phyloP scores from a whole-genome alignment of 1,140 invertebrate species.

The Caerostris extrusa region DNA sequence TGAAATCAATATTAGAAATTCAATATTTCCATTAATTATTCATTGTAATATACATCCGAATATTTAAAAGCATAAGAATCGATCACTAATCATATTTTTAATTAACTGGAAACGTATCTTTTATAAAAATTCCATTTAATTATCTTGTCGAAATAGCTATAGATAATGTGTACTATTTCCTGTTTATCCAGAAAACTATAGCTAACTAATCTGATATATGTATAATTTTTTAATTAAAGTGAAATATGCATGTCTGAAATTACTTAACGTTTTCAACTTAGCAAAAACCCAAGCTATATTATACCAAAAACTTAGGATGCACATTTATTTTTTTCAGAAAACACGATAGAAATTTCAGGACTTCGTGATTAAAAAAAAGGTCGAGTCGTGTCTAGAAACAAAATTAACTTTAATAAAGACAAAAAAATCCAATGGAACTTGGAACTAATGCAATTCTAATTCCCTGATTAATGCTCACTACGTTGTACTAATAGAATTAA shows the following conservation, averaged over 20 bases:
- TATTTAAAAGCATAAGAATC: too few species aligned
- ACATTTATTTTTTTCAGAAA: neutral
- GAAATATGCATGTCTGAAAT: neutral
- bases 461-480: constrained; percentile 59
- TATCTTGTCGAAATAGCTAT: too few species aligned
- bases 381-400: neutral
- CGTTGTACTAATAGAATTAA: constrained; percentile 48
- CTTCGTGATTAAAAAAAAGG: constrained; percentile 1
- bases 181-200: too few species aligned
- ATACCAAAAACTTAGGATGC: neutral
- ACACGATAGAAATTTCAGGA: neutral
- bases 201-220: too few species aligned
- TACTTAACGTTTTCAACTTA: neutral
- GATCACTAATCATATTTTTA: too few species aligned
- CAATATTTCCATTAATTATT: too few species aligned
- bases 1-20: too few species aligned
- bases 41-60: too few species aligned
- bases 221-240: neutral
- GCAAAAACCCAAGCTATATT: neutral
- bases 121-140: too few species aligned
- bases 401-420: neutral
- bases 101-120: too few species aligned
- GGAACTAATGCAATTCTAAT: constrained; percentile 48
- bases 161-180: too few species aligned
- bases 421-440: constrained; percentile 9